Conservation (phyloP, 2,797 vertebrate species). For the Fistularia commersonii region DNA sequence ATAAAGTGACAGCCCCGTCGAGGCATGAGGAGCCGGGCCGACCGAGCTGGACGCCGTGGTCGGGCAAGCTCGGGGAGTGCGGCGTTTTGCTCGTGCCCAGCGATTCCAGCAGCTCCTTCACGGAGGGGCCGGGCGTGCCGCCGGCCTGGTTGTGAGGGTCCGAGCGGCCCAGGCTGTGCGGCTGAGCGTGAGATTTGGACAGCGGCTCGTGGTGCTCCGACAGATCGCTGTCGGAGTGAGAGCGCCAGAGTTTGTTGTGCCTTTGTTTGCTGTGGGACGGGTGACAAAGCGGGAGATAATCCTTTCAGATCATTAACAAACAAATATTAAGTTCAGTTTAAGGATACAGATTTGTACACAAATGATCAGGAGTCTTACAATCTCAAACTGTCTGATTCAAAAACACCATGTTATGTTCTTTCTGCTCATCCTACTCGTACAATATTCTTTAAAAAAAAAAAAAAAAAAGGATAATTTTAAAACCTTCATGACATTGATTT, state of each 20-base stretch:
- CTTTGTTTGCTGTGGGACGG: conserved; percentile 84
- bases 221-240: conserved; percentile 93
- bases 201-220: conserved; percentile 87
- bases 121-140: conserved; percentile 71
- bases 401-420: too few relatives aligned
- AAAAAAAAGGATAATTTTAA: too few relatives aligned
- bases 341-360: too few relatives aligned
- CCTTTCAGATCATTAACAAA: neutral
- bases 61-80: conserved; percentile 47
- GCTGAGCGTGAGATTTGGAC: conserved; percentile 62
- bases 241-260: conserved; percentile 97
- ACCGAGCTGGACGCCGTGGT: conserved; percentile 35
- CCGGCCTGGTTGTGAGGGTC: conserved; percentile 69
- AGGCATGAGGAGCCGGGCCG: conserved; percentile 27
- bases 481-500: too few relatives aligned
- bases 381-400: too few relatives aligned
- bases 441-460: too few relatives aligned
- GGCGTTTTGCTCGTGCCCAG: conserved; percentile 37
- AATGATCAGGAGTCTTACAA: too few relatives aligned
- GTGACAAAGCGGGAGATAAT: neutral
- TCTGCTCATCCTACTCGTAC: too few relatives aligned
- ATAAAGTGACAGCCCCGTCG: conserved; percentile 6
- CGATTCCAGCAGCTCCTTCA: conserved; percentile 82
- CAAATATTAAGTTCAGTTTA: neutral
- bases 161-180: conserved; percentile 63